A percentile compares a stretch with the other conserved stretches of the same genome.
Conservation (phyloP, 2,888 invertebrate species). For the Heliconius ethilla region DNA sequence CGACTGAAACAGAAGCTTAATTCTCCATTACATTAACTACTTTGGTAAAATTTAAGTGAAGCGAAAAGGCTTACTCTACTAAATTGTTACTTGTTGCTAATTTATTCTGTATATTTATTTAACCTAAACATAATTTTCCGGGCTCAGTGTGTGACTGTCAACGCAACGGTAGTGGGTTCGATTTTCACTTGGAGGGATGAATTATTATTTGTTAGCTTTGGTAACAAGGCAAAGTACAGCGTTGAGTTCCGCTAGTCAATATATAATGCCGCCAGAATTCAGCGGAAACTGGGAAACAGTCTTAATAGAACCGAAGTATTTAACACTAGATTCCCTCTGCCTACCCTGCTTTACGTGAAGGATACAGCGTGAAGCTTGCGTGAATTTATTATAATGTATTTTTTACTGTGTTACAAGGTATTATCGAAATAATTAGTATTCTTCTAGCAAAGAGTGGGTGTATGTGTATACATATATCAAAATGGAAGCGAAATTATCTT, state of each 20-base stretch:
- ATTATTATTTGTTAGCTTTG: not conserved
- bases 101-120: not conserved
- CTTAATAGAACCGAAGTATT: not conserved
- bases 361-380: not conserved
- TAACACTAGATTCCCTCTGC: not conserved
- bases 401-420: too few relatives aligned
- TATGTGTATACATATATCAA: not conserved
- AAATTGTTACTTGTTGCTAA: not conserved
- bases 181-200: not conserved
- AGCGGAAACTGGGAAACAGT: not conserved
- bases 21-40: slow-evolving; percentile 23
- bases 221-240: too few relatives aligned
- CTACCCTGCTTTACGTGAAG: not conserved
- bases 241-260: too few relatives aligned
- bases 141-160: too few relatives aligned
- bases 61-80: slow-evolving; percentile 1
- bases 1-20: slow-evolving; percentile 4
- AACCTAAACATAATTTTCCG: not conserved
- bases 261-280: not conserved
- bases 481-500: not conserved
- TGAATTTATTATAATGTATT: too few relatives aligned
- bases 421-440: too few relatives aligned
- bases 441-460: too few relatives aligned
- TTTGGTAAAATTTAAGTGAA: not conserved
- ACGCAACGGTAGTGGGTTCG: too few relatives aligned